Evolutionary conservation across 2,113 vertebrate species (phyloP).

Genomic region (Cephalopterus ornatus): DNA sequence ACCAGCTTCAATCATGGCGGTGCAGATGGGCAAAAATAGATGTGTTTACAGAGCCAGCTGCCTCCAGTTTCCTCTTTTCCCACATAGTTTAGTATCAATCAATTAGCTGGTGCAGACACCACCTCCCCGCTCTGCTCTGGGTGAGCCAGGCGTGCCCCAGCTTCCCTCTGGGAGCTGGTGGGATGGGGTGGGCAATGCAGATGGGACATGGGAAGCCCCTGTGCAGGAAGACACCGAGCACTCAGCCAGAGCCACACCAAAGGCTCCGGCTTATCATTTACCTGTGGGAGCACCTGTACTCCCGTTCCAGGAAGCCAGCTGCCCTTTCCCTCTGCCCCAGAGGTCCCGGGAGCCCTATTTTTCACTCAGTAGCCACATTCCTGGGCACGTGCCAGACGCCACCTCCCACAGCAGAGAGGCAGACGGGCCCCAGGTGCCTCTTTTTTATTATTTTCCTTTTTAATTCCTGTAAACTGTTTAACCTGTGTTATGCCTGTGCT

Average conservation of each 20-base stretch:
- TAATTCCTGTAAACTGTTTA: neutral
- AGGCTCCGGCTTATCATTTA: neutral
- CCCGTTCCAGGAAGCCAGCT: neutral
- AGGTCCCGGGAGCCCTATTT: neutral
- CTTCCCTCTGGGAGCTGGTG: accelerated
- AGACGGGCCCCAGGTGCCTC: neutral
- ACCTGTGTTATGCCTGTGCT: neutral
- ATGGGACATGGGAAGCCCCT: accelerated
- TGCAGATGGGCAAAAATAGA: conserved; percentile 9
- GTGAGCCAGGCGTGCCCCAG: neutral
- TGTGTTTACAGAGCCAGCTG: neutral
- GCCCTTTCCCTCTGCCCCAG: neutral
- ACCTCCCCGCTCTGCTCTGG: neutral
- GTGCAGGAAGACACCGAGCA: accelerated
- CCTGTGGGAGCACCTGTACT: accelerated
- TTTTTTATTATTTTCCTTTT: neutral
- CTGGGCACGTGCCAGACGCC: accelerated
- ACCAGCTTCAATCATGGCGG: neutral
- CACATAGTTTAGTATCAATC: neutral
- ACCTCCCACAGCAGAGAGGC: neutral
- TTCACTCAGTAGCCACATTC: accelerated
- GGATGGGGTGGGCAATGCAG: accelerated
- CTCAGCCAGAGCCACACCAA: neutral
- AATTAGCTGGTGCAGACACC: neutral
- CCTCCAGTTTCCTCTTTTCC: neutral